Evolutionary conservation across 2,797 vertebrate genomes (phyloP), one percentile per base, ranked within the genome.

Genomic region (Chelmon rostratus): DNA sequence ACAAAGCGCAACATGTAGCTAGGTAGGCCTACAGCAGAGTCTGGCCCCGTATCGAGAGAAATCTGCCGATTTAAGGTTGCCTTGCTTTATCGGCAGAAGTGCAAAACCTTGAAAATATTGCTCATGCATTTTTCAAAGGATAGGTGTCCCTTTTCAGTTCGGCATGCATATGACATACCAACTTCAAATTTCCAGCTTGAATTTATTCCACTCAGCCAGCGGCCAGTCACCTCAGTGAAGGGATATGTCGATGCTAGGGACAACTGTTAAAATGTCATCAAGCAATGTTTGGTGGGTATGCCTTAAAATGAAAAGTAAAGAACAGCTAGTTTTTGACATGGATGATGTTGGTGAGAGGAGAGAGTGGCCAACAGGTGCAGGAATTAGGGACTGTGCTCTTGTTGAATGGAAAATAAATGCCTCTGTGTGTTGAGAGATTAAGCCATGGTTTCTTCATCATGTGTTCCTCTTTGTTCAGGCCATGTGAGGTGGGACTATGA

Each of bases 1-100:
- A 64, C 42, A 63, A 68, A 71, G 91, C 76, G 93, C 94, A 95
- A 93, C 94, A 94, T 92, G 94, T 94, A 89, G 85, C 76, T 44
- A 13, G 68, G 40, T 21, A 84, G 89, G 82, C 87, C 89, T 38
- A 0, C 64, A 71, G 38, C 56, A 56, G 1, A 73, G 64, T 44
- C 73, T 47, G 52, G 11, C 23, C 33, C 25, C 49, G 21, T 21
- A 9, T 37, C 25, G 2, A 44, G n/a, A 74, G 21, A 35, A 18
- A 49, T 8, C 11, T 38, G 33, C 5, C n/a, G 3, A 0, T 68
- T 37, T 40, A 13, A 63, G 3, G 3, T 2, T 3, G 46, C 52
- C 8, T n/a, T 5, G 8, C 1, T 68, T 44, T 19, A 19, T 28
- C 12, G 4, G 4, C 8, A n/a, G 16, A 35, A 15, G 33, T 57